These are phyloP conservation scores for Meta bourneti DNA, from an alignment of 2,888 invertebrate species.

Conservation along the genomic window DNA sequence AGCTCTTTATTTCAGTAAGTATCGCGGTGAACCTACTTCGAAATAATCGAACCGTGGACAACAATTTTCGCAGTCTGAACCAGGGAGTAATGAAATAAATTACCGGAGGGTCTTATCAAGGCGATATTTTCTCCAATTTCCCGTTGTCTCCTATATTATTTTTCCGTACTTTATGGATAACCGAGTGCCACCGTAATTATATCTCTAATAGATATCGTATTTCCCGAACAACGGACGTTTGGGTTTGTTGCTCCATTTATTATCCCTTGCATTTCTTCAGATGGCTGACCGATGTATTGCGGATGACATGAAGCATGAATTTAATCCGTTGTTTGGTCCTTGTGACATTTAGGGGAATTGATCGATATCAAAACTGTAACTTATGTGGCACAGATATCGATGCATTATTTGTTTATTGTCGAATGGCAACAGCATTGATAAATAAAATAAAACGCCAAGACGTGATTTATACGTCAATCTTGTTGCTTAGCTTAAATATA, in stretches of 20 bases:
- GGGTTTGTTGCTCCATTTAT: background rate
- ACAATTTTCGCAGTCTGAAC: background rate
- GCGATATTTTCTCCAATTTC: background rate
- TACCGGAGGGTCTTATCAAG: background rate
- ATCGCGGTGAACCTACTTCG: background rate
- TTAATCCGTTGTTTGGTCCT: background rate
- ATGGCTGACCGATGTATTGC: background rate
- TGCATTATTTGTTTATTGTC: too few species aligned
- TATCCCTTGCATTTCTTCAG: background rate
- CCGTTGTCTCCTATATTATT: background rate
- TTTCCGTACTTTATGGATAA: background rate
- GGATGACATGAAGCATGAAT: background rate
- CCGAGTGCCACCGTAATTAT: background rate
- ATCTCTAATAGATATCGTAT: slow-evolving; percentile 1
- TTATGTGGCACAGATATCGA: too few species aligned
- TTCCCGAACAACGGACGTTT: background rate
- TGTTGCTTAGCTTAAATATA: too few species aligned
- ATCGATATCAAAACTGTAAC: too few species aligned
- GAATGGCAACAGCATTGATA: too few species aligned
- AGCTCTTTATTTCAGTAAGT: background rate
- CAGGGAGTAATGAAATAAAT: background rate
- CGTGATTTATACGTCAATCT: too few species aligned
- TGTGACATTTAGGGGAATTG: too few species aligned
- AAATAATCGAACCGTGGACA: background rate
- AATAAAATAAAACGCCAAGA: too few species aligned